Conservation (phyloP, 2,113 vertebrate genomes). For the Megaptera novaeangliae region DNA sequence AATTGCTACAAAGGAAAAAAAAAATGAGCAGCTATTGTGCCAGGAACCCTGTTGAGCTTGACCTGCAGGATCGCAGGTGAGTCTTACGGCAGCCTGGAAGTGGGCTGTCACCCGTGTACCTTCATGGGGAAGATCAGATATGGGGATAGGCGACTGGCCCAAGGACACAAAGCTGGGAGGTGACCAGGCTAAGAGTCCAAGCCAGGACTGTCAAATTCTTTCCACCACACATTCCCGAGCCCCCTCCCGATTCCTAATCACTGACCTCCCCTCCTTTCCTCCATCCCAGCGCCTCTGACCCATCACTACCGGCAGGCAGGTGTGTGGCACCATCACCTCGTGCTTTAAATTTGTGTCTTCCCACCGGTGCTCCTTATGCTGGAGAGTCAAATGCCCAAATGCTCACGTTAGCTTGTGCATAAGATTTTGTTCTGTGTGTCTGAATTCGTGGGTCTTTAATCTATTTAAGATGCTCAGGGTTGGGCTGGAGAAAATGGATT, state of each 20-base stretch:
- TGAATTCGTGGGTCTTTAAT: not conserved
- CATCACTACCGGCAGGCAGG: fast-evolving
- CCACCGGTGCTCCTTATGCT: not conserved
- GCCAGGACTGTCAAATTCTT: not conserved
- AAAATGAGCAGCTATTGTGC: fast-evolving
- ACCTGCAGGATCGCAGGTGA: not conserved
- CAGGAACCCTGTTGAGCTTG: fast-evolving
- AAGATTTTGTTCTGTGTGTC: not conserved
- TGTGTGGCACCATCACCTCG: fast-evolving
- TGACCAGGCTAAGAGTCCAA: not conserved
- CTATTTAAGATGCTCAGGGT: not conserved
- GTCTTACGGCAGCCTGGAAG: fast-evolving
- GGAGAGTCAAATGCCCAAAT: fast-evolving
- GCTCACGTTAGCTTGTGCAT: fast-evolving
- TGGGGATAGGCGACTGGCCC: fast-evolving
- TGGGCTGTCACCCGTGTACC: too few species aligned
- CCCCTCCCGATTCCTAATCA: fast-evolving
- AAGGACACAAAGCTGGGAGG: not conserved
- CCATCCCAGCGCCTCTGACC: not conserved
- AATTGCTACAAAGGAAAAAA: not conserved
- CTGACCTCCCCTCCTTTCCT: not conserved
- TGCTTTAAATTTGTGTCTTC: not conserved
- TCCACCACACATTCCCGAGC: not conserved
- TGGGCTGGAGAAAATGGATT: not conserved
- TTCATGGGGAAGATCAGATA: not conserved